Evolutionary conservation across 2,888 invertebrate species (phyloP).

Genomic region (Isoperla grammatica): DNA sequence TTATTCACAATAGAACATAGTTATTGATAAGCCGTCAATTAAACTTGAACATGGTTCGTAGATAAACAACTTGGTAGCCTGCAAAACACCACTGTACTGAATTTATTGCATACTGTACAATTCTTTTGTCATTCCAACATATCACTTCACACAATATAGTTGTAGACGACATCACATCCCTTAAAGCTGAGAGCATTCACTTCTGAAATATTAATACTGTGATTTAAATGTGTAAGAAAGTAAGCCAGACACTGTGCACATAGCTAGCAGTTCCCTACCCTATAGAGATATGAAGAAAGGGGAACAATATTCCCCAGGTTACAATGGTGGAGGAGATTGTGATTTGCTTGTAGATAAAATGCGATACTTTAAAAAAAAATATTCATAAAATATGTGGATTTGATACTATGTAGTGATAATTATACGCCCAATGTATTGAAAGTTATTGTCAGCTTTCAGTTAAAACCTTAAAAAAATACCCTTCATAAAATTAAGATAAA

Average conservation of each 20-base stretch:
- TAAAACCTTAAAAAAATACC: neutral
- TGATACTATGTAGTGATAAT: too few species aligned
- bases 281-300: too few species aligned
- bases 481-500: neutral
- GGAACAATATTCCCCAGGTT: too few species aligned
- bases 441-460: slow-evolving; percentile 1
- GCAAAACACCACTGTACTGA: slow-evolving; percentile 18
- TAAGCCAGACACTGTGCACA: too few species aligned
- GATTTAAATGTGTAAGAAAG: too few species aligned
- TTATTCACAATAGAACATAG: neutral
- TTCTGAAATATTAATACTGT: too few species aligned
- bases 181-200: neutral
- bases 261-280: too few species aligned
- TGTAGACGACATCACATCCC: neutral
- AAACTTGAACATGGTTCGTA: slow-evolving; percentile 6
- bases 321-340: too few species aligned
- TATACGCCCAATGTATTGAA: neutral
- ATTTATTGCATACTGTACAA: neutral
- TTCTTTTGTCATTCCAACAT: neutral
- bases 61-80: slow-evolving; percentile 20
- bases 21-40: neutral
- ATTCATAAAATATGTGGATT: too few species aligned
- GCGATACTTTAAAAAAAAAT: too few species aligned
- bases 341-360: too few species aligned
- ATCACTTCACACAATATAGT: neutral